phyloP scores from a whole-genome alignment of 2,888 invertebrate species.

The Polydrusus cervinus region DNA sequence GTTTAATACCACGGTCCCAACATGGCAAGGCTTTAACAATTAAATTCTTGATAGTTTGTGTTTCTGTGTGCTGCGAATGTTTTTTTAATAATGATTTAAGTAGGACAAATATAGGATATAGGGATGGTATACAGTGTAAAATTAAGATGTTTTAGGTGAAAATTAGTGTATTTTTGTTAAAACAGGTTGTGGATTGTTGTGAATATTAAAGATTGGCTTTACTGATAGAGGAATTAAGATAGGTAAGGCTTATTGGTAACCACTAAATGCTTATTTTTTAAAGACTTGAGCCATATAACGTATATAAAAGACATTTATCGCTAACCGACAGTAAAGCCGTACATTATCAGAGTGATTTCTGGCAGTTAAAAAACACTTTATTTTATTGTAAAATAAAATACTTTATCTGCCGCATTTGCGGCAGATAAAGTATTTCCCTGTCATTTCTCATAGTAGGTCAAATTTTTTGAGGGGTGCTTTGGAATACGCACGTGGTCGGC shows the following conservation, averaged over 20 bases:
- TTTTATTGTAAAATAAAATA: no score
- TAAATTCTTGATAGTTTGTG: constrained; percentile 13
- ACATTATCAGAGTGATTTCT: no score
- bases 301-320: no score
- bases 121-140: not conserved
- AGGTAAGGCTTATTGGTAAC: not conserved
- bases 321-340: no score
- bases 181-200: not conserved
- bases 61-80: constrained; percentile 2
- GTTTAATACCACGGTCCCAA: constrained; percentile 11
- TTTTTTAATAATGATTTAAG: constrained; percentile 6
- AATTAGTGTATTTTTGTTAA: not conserved
- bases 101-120: constrained; percentile 6
- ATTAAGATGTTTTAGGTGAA: constrained; percentile 1
- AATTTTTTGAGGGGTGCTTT: no score
- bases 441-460: no score
- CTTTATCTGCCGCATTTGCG: no score
- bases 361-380: no score
- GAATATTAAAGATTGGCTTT: constrained; percentile 2
- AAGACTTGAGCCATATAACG: no score
- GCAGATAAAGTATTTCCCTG: no score
- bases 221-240: not conserved
- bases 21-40: constrained; percentile 32
- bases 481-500: no score
- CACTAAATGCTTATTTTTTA: no score